Evolutionary conservation across 1,140 invertebrate genomes (phyloP).

Genomic region (Formica selysi): DNA sequence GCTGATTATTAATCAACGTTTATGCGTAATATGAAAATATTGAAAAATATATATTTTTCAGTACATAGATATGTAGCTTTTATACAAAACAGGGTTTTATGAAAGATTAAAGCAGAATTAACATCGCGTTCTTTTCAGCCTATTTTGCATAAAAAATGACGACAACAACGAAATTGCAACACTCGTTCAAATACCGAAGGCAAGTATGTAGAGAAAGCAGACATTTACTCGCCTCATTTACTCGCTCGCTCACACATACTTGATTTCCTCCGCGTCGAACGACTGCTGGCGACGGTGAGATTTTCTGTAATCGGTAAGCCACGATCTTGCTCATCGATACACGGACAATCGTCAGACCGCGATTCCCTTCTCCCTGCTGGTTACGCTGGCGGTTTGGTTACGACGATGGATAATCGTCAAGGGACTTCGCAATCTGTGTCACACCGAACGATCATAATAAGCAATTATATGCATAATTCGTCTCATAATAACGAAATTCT

Average conservation of each 20-base stretch:
- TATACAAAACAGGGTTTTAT: background rate
- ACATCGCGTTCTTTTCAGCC: background rate
- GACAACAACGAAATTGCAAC: conserved; percentile 62
- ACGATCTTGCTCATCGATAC: conserved; percentile 25
- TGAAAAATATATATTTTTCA: background rate
- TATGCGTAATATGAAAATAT: background rate
- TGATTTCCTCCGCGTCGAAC: conserved; percentile 33
- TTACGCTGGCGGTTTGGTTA: conserved; percentile 3
- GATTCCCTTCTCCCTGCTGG: background rate
- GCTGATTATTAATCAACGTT: background rate
- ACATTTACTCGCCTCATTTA: conserved; percentile 48
- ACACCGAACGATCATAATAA: conserved; percentile 26
- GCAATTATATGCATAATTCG: conserved; percentile 7
- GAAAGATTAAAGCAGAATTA: background rate
- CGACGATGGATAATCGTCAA: background rate
- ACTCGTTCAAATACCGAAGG: conserved; percentile 42
- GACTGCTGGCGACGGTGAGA: background rate
- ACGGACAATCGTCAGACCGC: background rate
- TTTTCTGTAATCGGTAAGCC: conserved; percentile 32
- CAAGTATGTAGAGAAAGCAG: conserved; percentile 53
- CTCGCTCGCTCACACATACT: conserved; percentile 19
- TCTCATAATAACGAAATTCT: conserved; percentile 22
- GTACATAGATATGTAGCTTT: background rate
- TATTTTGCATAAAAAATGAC: background rate
- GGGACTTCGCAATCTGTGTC: conserved; percentile 1